phyloP scores from a whole-genome alignment of 2,888 invertebrate genomes.

The Portevinia maculata region DNA sequence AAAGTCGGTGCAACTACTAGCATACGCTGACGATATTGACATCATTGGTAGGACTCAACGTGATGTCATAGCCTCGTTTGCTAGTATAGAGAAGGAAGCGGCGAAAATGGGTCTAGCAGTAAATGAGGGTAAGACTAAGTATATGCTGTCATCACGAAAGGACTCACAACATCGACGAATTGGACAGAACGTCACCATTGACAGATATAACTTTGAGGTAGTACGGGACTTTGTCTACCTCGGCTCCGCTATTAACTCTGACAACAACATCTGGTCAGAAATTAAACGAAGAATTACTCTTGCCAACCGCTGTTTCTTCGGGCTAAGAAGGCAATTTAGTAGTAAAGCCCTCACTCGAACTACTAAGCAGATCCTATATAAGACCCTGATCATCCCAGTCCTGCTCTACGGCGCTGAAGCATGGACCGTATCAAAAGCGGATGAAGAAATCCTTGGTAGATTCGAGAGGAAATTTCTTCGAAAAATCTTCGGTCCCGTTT shows the following conservation, averaged over 20 bases:
- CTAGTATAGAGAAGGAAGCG: neutral
- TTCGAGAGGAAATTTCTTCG: no score
- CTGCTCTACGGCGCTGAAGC: no score
- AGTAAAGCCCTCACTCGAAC: no score
- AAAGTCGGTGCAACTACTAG: no score
- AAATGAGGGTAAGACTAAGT: neutral
- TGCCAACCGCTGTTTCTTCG: neutral
- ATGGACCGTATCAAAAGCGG: no score
- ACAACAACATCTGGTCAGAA: neutral
- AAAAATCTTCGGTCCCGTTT: no score
- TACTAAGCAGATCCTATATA: no score
- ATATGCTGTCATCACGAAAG: neutral
- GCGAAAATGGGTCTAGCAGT: neutral
- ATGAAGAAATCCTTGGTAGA: no score
- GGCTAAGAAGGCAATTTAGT: neutral
- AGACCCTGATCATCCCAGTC: no score
- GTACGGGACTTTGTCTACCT: neutral
- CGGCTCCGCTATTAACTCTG: neutral
- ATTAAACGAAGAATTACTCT: neutral
- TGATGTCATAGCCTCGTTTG: neutral
- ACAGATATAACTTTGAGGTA: neutral
- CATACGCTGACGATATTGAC: no score
- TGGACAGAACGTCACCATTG: neutral
- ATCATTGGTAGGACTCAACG: neutral
- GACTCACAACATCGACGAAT: neutral